A percentile compares a stretch with the other conserved stretches of the same genome.
These are phyloP conservation scores for Zaprionus kolodkinae DNA, from an alignment of 1,140 invertebrate genomes.

Conservation along the genomic window DNA sequence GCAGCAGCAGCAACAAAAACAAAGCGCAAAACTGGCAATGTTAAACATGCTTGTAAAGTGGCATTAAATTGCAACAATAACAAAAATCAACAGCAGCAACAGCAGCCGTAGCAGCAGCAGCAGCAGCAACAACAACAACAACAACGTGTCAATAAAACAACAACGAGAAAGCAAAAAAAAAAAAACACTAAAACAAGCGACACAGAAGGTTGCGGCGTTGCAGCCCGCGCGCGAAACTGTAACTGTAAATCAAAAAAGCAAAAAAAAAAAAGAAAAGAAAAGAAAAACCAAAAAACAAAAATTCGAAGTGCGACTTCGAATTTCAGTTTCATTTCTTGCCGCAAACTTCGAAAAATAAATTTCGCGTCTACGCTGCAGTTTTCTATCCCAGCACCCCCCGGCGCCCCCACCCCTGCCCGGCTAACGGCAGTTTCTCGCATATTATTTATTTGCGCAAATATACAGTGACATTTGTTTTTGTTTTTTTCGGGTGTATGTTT, in stretches of 20 bases:
- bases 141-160: slow-evolving; percentile 43
- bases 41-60: slow-evolving; percentile 57
- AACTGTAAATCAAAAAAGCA: no score
- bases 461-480: slow-evolving; percentile 1
- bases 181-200: slow-evolving; percentile 3
- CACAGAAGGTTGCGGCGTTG: slow-evolving; percentile 37
- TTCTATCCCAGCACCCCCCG: slow-evolving; percentile 11
- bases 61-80: slow-evolving; percentile 54
- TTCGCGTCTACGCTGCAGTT: slow-evolving; percentile 39
- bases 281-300: no score
- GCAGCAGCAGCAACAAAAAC: slow-evolving; percentile 19
- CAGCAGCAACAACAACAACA: slow-evolving; percentile 14
- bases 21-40: slow-evolving; percentile 39
- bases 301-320: slow-evolving; percentile 15
- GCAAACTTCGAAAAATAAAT: slow-evolving; percentile 37
- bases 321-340: slow-evolving; percentile 29
- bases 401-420: no score
- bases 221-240: not conserved
- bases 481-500: slow-evolving; percentile 16
- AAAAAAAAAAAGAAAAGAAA: no score
- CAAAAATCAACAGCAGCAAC: slow-evolving; percentile 35
- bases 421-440: slow-evolving; percentile 1
- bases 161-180: slow-evolving; percentile 15
- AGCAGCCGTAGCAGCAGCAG: slow-evolving; percentile 26
- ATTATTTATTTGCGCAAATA: slow-evolving; percentile 10